phyloP scores from a whole-genome alignment of 1,140 invertebrate genomes.

The Ganaspis sp. region DNA sequence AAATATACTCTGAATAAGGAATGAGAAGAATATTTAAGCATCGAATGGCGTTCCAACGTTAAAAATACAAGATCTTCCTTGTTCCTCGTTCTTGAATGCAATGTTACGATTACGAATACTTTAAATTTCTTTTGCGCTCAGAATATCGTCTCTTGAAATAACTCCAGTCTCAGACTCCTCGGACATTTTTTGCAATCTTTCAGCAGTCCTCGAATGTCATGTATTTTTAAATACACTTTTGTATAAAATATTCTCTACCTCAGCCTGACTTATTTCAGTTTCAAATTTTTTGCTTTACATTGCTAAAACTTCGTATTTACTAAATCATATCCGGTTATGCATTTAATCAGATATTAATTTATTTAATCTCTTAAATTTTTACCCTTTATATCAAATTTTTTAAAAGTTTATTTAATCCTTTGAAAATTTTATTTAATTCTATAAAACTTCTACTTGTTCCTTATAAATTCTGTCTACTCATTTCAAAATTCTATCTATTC shows the following conservation, averaged over 20 bases:
- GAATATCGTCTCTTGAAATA: conserved; percentile 20
- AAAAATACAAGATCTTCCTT: conserved; percentile 54
- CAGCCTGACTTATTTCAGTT: background rate
- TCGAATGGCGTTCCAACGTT: conserved; percentile 47
- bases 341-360: too few species aligned
- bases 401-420: too few species aligned
- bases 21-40: conserved; percentile 69
- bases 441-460: too few species aligned
- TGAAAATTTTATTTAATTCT: too few species aligned
- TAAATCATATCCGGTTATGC: background rate
- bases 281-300: background rate
- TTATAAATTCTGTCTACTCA: too few species aligned
- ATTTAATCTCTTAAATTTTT: too few species aligned
- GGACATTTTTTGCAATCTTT: background rate
- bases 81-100: conserved; percentile 18
- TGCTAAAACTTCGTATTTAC: background rate
- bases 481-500: too few species aligned
- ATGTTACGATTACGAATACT: conserved; percentile 23
- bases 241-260: background rate
- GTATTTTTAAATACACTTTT: conserved; percentile 17
- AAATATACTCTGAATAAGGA: conserved; percentile 70
- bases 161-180: background rate
- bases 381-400: too few species aligned
- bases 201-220: conserved; percentile 9
- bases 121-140: conserved; percentile 9